phyloP scores from a whole-genome alignment of 1,140 invertebrate genomes.

The Drosophila prosaltans region DNA sequence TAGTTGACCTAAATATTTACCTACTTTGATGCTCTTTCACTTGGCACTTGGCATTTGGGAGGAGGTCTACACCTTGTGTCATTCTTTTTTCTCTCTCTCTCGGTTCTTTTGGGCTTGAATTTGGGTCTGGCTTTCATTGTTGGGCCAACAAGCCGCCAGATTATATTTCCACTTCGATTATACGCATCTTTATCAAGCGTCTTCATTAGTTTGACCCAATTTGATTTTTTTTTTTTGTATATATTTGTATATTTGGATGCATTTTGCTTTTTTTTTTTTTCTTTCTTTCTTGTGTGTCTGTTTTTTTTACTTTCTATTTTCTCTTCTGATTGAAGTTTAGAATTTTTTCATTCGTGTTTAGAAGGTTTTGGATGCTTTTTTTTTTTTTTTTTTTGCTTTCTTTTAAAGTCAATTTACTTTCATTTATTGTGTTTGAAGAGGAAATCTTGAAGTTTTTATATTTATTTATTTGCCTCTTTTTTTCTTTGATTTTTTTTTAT shows the following conservation, averaged over 20 bases:
- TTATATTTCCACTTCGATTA: conserved; percentile 69
- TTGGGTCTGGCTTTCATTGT: conserved; percentile 18
- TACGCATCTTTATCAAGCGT: conserved; percentile 67
- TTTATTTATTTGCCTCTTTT: conserved; percentile 27
- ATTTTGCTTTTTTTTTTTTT: conserved; percentile 18
- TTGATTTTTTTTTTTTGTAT: conserved; percentile 33
- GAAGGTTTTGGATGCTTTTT: conserved; percentile 35
- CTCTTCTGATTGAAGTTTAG: conserved; percentile 47
- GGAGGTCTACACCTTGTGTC: conserved; percentile 67
- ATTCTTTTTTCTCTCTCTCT: conserved; percentile 34
- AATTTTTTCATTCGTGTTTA: conserved; percentile 46
- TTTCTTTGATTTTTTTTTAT: conserved; percentile 22
- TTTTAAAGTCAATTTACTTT: conserved; percentile 67
- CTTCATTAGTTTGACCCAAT: conserved; percentile 78
- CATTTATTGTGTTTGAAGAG: conserved; percentile 40
- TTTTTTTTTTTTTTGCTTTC: conserved; percentile 38
- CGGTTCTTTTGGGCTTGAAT: conserved; percentile 18
- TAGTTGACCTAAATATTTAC: conserved; percentile 64
- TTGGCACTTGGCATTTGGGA: conserved; percentile 8
- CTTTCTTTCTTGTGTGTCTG: conserved; percentile 15
- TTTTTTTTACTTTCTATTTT: conserved; percentile 79
- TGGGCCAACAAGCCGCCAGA: conserved; percentile 66
- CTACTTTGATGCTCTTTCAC: conserved; percentile 52
- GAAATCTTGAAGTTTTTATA: conserved; percentile 34
- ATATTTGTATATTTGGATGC: conserved; percentile 21